A percentile compares a stretch with the other conserved stretches of the same genome.
These are phyloP conservation scores for Gavia stellata DNA, from an alignment of 2,113 vertebrate species.

Conservation along the genomic window DNA sequence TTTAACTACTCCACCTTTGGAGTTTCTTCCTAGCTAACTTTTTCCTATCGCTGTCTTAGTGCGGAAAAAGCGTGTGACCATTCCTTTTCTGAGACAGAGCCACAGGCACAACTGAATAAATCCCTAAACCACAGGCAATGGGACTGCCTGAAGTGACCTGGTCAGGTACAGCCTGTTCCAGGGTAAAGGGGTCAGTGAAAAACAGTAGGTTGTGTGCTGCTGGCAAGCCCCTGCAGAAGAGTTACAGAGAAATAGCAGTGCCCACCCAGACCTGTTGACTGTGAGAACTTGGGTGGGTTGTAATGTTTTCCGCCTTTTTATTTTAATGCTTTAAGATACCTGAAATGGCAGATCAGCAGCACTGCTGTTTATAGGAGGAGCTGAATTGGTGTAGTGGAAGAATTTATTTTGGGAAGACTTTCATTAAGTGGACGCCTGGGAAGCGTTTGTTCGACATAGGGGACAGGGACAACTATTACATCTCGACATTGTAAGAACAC, in stretches of 20 bases:
- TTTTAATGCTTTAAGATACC: neutral
- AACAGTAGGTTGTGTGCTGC: neutral
- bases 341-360: neutral
- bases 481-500: neutral
- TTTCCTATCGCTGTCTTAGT: neutral
- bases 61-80: neutral
- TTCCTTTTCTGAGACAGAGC: neutral
- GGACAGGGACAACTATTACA: neutral
- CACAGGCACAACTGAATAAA: neutral
- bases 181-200: neutral
- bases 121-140: neutral
- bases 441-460: accelerated
- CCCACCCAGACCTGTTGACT: neutral
- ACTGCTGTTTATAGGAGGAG: neutral
- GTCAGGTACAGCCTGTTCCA: neutral
- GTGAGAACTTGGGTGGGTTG: neutral
- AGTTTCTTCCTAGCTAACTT: neutral
- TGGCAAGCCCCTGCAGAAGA: neutral
- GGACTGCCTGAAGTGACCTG: neutral
- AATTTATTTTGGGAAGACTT: neutral
- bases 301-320: neutral
- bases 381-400: neutral
- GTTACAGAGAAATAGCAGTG: neutral
- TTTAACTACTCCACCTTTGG: neutral
- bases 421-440: neutral